Conservation (phyloP, 1,140 invertebrate genomes). For the Micrasema minimum region DNA sequence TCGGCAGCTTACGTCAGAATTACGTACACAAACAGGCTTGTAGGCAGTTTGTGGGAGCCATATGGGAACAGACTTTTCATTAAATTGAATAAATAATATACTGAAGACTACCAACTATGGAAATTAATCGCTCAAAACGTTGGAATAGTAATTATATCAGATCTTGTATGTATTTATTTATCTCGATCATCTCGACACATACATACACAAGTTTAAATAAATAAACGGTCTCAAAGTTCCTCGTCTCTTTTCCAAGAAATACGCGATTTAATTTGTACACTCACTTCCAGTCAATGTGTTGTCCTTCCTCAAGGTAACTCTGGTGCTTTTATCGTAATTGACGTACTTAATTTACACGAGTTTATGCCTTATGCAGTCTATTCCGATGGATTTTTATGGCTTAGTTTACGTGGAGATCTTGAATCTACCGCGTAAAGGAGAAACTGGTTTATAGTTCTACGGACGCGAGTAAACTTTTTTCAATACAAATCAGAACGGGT, state of each 20-base stretch:
- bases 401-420: neutral
- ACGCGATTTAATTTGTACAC: neutral
- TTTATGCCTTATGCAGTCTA: conserved; percentile 13
- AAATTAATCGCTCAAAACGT: too few relatives aligned
- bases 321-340: neutral
- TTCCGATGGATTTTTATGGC: conserved; percentile 3
- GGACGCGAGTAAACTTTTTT: conserved; percentile 15
- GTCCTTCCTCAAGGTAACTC: conserved; percentile 31
- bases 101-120: too few relatives aligned
- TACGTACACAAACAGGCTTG: too few relatives aligned
- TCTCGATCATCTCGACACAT: too few relatives aligned
- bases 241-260: neutral
- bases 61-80: too few relatives aligned
- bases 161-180: too few relatives aligned
- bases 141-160: too few relatives aligned
- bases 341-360: conserved; percentile 20
- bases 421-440: conserved; percentile 6
- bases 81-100: too few relatives aligned
- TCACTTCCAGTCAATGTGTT: conserved; percentile 4
- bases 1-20: too few relatives aligned
- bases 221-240: conserved; percentile 23
- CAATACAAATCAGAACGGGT: conserved; percentile 1
- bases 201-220: too few relatives aligned
- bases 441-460: conserved; percentile 35
- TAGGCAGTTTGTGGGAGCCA: too few relatives aligned